A percentile compares a stretch with the other conserved stretches of the same genome.
Evolutionary conservation across 2,113 vertebrate species (phyloP).

Genomic region (Hipposideros armiger): DNA sequence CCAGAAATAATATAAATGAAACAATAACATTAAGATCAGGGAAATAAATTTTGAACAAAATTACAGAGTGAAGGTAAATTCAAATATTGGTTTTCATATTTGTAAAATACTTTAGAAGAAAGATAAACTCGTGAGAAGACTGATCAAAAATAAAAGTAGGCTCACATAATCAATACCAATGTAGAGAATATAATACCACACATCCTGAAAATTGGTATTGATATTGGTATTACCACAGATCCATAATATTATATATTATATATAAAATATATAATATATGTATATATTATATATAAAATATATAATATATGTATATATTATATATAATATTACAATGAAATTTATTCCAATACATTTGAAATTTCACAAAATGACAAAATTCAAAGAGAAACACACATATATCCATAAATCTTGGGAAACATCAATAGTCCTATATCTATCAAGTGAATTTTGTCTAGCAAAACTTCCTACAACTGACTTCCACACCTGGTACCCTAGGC

Average conservation of each 20-base stretch:
- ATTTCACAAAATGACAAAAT: conserved; percentile 6
- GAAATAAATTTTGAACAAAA: conserved; percentile 3
- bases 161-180: neutral
- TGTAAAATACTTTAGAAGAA: neutral
- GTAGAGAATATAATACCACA: neutral
- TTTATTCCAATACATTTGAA: neutral
- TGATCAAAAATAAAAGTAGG: neutral
- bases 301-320: neutral
- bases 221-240: no score
- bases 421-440: neutral
- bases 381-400: neutral
- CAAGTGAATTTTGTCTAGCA: neutral
- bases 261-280: no score
- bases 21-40: neutral
- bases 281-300: no score
- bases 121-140: neutral
- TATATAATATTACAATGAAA: neutral
- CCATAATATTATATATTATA: neutral
- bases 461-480: conserved; percentile 20
- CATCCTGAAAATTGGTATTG: neutral
- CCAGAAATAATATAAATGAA: neutral
- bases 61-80: neutral
- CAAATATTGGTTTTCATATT: conserved; percentile 1
- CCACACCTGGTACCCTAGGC: neutral
- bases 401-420: neutral